Evolutionary conservation across 2,888 invertebrate genomes (phyloP).

Genomic region (Parasteatoda lunata): DNA sequence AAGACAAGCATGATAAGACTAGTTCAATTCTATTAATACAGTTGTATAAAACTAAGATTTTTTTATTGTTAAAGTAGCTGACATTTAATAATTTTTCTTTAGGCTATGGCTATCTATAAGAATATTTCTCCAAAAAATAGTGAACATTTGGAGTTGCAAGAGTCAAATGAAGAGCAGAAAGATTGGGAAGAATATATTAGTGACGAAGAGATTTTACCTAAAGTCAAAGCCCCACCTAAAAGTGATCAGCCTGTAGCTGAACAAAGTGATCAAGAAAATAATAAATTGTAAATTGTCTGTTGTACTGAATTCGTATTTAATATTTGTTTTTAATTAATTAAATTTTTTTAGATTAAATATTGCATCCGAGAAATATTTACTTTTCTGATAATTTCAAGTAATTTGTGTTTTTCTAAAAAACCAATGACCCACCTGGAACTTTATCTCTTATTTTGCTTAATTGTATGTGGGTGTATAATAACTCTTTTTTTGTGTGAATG

Average conservation of each 20-base stretch:
- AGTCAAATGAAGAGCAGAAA: not conserved
- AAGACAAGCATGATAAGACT: too few relatives aligned
- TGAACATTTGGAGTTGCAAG: not conserved
- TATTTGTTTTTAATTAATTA: not conserved
- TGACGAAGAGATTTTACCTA: constrained; percentile 36
- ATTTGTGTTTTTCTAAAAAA: too few relatives aligned
- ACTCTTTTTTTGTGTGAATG: too few relatives aligned
- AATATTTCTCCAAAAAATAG: constrained; percentile 42
- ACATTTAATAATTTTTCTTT: not conserved
- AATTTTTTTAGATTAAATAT: too few relatives aligned
- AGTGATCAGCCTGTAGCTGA: not conserved
- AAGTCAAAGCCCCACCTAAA: not conserved
- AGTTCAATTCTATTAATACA: too few relatives aligned
- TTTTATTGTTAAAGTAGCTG: too few relatives aligned
- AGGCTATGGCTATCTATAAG: constrained; percentile 65
- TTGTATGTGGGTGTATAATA: too few relatives aligned
- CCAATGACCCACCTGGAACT: too few relatives aligned
- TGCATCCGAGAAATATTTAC: too few relatives aligned
- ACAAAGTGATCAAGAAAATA: not conserved
- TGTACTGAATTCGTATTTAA: not conserved
- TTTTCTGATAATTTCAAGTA: too few relatives aligned
- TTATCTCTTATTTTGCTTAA: too few relatives aligned
- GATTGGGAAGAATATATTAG: constrained; percentile 64
- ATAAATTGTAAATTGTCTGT: not conserved
- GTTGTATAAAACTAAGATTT: too few relatives aligned